These are phyloP conservation scores for Pristionchus exspectatus DNA, from an alignment of 2,888 invertebrate genomes.

Conservation along the genomic window DNA sequence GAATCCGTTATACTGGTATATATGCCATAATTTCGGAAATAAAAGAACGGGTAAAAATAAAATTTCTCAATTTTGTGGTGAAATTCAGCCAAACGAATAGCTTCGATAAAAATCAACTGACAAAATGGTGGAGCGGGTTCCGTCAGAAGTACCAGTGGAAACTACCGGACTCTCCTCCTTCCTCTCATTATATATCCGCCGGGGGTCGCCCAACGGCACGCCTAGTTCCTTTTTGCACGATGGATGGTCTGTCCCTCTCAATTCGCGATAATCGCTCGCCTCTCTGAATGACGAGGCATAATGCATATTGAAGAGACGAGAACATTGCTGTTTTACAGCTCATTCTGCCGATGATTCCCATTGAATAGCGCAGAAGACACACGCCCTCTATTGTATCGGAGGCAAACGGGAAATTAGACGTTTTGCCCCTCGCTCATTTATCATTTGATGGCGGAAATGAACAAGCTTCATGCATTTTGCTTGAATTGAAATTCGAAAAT, in stretches of 20 bases:
- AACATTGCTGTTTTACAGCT: not conserved
- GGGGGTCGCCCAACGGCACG: not conserved
- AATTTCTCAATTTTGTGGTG: not conserved
- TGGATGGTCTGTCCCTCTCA: not conserved
- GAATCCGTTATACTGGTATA: not conserved
- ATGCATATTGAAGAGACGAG: not conserved
- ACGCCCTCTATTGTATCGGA: conserved; percentile 30
- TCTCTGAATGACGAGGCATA: not conserved
- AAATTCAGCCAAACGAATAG: not conserved
- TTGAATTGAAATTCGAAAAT: not conserved
- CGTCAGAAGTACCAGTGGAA: not conserved
- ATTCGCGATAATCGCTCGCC: not conserved
- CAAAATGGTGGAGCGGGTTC: not conserved
- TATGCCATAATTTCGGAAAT: not conserved
- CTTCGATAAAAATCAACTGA: not conserved
- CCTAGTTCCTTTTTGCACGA: not conserved
- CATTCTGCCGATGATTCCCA: not conserved
- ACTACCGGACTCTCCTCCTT: not conserved
- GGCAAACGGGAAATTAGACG: conserved; percentile 31
- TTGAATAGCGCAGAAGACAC: not conserved
- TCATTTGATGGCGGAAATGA: conserved; percentile 15
- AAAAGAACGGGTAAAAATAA: not conserved
- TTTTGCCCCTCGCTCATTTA: not conserved
- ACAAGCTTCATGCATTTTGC: not conserved
- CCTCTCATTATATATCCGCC: conserved; percentile 17